Conservation (phyloP, 2,113 vertebrate species). For the Macrotus californicus region DNA sequence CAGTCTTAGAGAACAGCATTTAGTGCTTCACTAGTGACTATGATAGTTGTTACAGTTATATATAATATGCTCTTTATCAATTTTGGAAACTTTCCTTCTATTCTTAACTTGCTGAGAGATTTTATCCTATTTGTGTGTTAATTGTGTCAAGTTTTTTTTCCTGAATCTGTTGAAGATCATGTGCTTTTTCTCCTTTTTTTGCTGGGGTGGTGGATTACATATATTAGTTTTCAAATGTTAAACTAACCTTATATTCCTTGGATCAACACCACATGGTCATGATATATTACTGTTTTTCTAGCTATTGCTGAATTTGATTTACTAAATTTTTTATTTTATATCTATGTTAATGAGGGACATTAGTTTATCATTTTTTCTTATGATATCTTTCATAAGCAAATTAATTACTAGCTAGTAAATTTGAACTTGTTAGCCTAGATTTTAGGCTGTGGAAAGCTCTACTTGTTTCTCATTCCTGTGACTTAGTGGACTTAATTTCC, state of each 20-base stretch:
- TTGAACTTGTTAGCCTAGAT: background rate
- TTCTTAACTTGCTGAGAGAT: background rate
- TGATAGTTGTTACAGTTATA: background rate
- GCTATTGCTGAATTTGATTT: background rate
- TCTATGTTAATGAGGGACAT: background rate
- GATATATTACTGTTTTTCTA: background rate
- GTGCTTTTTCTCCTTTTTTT: constrained; percentile 11
- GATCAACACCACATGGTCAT: background rate
- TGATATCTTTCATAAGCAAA: background rate
- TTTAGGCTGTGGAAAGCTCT: background rate
- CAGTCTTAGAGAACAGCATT: background rate
- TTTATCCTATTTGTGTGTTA: background rate
- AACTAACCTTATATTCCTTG: background rate
- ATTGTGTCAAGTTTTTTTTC: background rate
- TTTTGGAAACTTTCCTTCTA: background rate
- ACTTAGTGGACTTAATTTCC: background rate
- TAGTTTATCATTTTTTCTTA: background rate
- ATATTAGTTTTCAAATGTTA: background rate
- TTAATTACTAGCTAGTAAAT: background rate
- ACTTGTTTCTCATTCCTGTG: background rate
- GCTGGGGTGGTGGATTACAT: background rate
- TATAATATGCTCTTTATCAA: background rate
- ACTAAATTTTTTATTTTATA: background rate
- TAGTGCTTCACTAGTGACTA: background rate
- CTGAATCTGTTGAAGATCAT: background rate